phyloP scores from a whole-genome alignment of 2,797 vertebrate species.

The Mus spretus region DNA sequence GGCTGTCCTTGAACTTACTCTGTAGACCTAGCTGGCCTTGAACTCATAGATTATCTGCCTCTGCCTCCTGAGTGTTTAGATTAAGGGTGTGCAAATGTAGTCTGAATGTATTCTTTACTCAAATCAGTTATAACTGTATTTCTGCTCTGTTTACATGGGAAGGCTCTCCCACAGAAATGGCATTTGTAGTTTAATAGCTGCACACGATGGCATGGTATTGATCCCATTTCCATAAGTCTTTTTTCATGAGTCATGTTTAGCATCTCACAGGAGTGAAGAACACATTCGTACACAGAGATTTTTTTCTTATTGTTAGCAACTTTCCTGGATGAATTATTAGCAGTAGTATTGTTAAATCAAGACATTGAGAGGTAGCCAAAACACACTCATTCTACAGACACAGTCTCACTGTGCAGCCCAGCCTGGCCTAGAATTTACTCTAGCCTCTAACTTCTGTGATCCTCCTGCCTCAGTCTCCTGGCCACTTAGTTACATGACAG shows the following conservation, averaged over 20 bases:
- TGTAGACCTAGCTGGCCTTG: neutral
- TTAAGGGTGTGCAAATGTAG: neutral
- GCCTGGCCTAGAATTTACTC: neutral
- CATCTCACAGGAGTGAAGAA: slow-evolving; percentile 22
- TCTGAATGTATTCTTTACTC: slow-evolving; percentile 12
- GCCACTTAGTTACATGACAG: too few species aligned
- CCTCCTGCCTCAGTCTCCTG: neutral
- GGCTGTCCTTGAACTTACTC: neutral
- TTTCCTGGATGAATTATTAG: slow-evolving; percentile 33
- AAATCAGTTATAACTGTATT: slow-evolving; percentile 21
- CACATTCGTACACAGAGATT: neutral
- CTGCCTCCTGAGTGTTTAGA: neutral
- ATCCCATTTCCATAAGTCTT: slow-evolving; percentile 14
- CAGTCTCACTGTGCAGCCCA: neutral
- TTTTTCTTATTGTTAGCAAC: slow-evolving; percentile 45
- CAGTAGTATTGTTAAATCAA: neutral
- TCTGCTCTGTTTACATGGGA: slow-evolving; percentile 53
- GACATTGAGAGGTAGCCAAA: slow-evolving; percentile 17
- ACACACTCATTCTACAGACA: neutral
- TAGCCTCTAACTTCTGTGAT: neutral
- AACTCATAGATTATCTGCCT: neutral
- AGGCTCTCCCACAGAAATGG: neutral
- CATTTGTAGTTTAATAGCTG: slow-evolving; percentile 20
- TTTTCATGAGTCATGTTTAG: neutral
- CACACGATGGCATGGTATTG: neutral